Percentiles rank a stretch among this genome's conserved stretches.
These are phyloP conservation scores for Pipa parva DNA, from an alignment of 2,113 vertebrate species.

Conservation along the genomic window DNA sequence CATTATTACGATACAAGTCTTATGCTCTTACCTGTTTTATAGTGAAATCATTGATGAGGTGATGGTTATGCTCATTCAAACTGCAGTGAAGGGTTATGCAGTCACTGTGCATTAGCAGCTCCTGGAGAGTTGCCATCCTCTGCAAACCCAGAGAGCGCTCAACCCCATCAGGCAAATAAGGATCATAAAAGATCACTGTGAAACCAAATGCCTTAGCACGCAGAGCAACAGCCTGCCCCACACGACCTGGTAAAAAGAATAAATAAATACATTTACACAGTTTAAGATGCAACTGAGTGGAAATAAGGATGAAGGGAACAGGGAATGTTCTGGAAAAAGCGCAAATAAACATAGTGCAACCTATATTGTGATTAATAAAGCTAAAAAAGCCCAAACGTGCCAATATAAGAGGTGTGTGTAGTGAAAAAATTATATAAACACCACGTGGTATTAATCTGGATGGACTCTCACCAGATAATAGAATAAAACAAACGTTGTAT, in stretches of 20 bases:
- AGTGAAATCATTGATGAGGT: conserved; percentile 90
- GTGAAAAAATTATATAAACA: no score
- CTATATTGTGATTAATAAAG: no score
- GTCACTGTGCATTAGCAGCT: conserved; percentile 86
- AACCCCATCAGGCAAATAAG: conserved; percentile 82
- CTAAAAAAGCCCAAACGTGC: no score
- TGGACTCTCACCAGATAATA: no score
- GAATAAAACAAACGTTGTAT: no score
- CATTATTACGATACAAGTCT: no score
- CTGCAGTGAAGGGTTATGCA: conserved; percentile 87
- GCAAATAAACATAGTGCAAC: no score
- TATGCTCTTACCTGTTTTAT: conserved; percentile 84
- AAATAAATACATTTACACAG: neutral
- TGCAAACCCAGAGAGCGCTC: conserved; percentile 84
- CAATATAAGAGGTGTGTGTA: no score
- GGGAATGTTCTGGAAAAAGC: no score
- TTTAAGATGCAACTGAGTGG: no score
- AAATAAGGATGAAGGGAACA: no score
- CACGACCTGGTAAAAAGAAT: conserved; percentile 68
- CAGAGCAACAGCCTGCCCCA: conserved; percentile 84
- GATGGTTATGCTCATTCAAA: conserved; percentile 90
- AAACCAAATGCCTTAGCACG: conserved; percentile 87
- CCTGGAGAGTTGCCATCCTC: conserved; percentile 81
- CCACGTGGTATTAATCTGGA: no score
- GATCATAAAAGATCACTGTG: conserved; percentile 85